Base-by-base conservation (phyloP, 1,140 invertebrate species). In the Leucophenga varia region DNA sequence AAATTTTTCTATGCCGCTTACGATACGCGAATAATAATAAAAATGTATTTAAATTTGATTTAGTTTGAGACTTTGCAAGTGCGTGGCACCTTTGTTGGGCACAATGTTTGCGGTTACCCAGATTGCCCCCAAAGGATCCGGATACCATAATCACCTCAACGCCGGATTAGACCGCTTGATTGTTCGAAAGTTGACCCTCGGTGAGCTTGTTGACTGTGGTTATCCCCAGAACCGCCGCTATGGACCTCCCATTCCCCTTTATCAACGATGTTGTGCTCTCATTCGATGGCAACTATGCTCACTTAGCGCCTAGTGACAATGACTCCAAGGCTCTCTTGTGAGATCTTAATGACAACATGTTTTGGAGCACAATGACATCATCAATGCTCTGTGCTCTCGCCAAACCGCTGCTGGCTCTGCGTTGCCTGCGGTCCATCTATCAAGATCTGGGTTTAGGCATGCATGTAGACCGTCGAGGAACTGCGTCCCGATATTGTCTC, bases 361-460 rank as follows among this genome's bases (percentile, higher is more conserved):
- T 21, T 81, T 99, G 56, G 94, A 98, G 70, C 96, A 98, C 76
- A 97, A 95, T 77, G 96, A 98, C 68, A 93, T 94, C 72, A 98
- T 99, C 78, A 98, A 95, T 68, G 90, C 96, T 6, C 80, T 99
- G 55, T 95, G 93, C 85, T 99, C 86, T 97, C 93, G 61, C 97
- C 97, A 39, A 99, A 99, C 80, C 88, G 97, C 76, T 99, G 99
- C 75, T 99, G 97, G 97, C 84, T 99, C 12, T 99, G 97, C 80
- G 97, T 96, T 70, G 97, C 97, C n/a, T 98, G 92, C 74, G 97
- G 97, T 64, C 93, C 96, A 45, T 91, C 88, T 59, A 98, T 99
- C 75, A 98, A 97, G 80, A 98, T 99, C 74, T 99, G 97, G 97
- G 97, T 99, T 84, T 83, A 99, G 73, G 97, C 99, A 82, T 95